Evolutionary conservation across 1,140 invertebrate species (phyloP), one percentile per base, ranked within the genome.

Genomic region (Brachionus paranguensis): DNA sequence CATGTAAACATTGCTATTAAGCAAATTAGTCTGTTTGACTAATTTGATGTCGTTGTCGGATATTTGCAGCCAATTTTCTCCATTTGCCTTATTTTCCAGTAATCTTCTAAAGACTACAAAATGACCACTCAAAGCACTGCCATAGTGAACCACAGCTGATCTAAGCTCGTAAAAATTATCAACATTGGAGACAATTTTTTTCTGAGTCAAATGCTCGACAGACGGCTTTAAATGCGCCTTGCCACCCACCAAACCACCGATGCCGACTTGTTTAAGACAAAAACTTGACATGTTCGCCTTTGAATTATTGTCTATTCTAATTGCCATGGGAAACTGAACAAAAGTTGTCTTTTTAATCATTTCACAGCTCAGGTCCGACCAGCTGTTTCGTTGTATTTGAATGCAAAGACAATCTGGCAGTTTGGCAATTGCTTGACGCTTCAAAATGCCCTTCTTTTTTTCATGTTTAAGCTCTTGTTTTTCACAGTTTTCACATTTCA

Each of bases 1-100:
- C 78, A 81, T 81, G 37, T 81, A 81, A 64, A 81, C 78, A 68
- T 81, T 81, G 27, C 78, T 81, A 64, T 81, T 81, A 17, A 81
- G 33, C 17, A 81, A 60, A 41, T 81, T 60, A 41, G 29, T 64
- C 17, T 64, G 53, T 27, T 68, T 68, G 1, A 81, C 78, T 64
- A 24, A n/a, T 60, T 81, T 60, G 27, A 81, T 45, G 64, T 81
- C 78, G n/a, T 55, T 81, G 53, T 81, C 78, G 10, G 78, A 81
- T 64, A 81, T 81, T 81, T 81, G 78, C 14, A 81, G 33, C 78
- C 78, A 81, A 33, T 68, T 45, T 41, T 60, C n/a, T 11, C 14
- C 29, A 24, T 50, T 12, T 4, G 10, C 14, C 12, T 17, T 2
- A 29, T 47, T 76, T 24, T 47, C 10, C 3, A 50, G 24, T 17